Conservation (phyloP, 2,797 vertebrate genomes). For the Leucoraja ocellata region DNA sequence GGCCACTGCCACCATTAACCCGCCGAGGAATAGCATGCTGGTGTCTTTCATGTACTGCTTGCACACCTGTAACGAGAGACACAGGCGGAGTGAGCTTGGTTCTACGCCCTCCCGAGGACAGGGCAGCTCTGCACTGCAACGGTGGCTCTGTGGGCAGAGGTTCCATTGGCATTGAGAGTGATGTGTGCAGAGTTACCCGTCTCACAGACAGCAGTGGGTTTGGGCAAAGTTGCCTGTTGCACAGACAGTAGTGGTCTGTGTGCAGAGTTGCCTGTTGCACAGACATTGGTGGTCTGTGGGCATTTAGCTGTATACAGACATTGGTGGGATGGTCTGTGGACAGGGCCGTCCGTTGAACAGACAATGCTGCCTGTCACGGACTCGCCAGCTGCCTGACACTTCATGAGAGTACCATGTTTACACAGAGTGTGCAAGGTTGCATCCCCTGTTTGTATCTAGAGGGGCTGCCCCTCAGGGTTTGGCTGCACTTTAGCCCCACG, state of each 20-base stretch:
- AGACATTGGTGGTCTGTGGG: neutral
- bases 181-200: neutral
- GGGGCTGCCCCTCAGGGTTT: no score
- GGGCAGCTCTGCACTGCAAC: neutral
- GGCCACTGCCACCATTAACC: slow-evolving; percentile 81
- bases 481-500: no score
- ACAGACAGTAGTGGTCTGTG: no score
- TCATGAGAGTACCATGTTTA: no score
- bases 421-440: no score
- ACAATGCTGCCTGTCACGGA: no score
- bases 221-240: neutral
- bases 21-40: slow-evolving; percentile 85
- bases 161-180: neutral
- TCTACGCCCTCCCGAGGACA: neutral
- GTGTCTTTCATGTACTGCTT: slow-evolving; percentile 93
- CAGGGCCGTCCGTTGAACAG: neutral
- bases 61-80: slow-evolving; percentile 67
- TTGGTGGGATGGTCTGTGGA: neutral
- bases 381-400: no score
- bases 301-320: neutral
- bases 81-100: neutral
- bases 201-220: neutral
- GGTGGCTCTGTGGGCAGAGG: neutral
- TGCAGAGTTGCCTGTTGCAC: neutral
- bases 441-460: no score